Evolutionary conservation across 2,888 invertebrate genomes (phyloP).

Genomic region (Hipparchia sbordonii): DNA sequence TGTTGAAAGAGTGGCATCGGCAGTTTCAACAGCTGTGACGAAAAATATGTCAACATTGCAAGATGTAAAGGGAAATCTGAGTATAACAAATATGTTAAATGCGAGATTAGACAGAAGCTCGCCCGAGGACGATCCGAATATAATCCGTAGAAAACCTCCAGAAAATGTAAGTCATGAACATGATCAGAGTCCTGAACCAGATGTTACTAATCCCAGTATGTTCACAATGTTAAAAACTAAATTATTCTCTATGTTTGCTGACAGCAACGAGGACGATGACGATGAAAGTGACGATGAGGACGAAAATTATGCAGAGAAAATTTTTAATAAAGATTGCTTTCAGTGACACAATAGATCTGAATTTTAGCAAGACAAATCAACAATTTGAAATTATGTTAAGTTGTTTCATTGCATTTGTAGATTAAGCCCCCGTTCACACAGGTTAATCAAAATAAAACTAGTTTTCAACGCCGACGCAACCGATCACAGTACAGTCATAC

Average conservation of each 20-base stretch:
- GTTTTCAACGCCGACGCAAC: too few relatives aligned
- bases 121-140: conserved; percentile 24
- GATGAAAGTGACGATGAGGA: conserved; percentile 24
- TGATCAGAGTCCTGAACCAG: conserved; percentile 20
- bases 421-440: too few relatives aligned
- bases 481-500: too few relatives aligned
- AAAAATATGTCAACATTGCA: background rate
- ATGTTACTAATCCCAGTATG: conserved; percentile 23
- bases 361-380: background rate
- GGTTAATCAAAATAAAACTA: too few relatives aligned
- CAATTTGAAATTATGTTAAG: background rate
- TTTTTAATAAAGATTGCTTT: conserved; percentile 33
- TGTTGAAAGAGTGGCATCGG: conserved; percentile 24
- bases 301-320: conserved; percentile 26
- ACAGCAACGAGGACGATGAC: conserved; percentile 13
- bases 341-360: conserved; percentile 15
- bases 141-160: conserved; percentile 7
- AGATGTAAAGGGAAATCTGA: conserved; percentile 19
- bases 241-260: conserved; percentile 31
- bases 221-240: conserved; percentile 34
- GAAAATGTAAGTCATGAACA: conserved; percentile 15
- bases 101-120: conserved; percentile 31
- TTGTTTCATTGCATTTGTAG: background rate
- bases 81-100: conserved; percentile 23
- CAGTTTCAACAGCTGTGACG: conserved; percentile 25